Evolutionary conservation across 2,888 invertebrate species (phyloP), one percentile per base, ranked within the genome.

Genomic region (Pherbina coryleti): DNA sequence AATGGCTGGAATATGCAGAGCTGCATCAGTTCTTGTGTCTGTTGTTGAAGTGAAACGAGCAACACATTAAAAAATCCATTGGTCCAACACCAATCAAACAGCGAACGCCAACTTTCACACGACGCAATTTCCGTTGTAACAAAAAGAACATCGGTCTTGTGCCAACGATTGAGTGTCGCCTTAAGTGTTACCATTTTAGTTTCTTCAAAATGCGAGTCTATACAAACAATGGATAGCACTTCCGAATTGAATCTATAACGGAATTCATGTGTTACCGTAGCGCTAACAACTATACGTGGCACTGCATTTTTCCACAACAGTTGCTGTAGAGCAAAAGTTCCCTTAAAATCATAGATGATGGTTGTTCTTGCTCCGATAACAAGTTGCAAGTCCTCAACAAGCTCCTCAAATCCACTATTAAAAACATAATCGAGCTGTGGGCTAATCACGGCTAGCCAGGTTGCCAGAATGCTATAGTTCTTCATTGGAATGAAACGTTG

Each of bases 31-130:
- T n/a, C 11, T 8, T 31, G 34, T 22, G 11, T 70, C 9, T 44
- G 31, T 44, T 57, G 72, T 4, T 62, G 19, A 0, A 25, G 17
- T 28, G 28, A 67, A 37, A 49, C 44, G 5, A 72, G 22, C 53
- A 78, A 19, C 14, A 78, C 60, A 14, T 75, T 69, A n/a, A 22
- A 70, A 37, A 73, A 78, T 49, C 78, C 76, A 5, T 73, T 69
- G 9, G 57, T 14, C 76, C 78, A 76, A 37, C 67, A 60, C 51
- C 51, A 55, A 34, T 53, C 25, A 60, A 80, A 72, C 5, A 80
- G 75, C 4, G 64, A 62, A 9, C 28, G 28, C 71, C 72, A 72
- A 5, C 37, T 7, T 22, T 31, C 25, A 11, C 19, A 11, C 3
- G 14, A 7, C 31, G 2, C 31, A 19, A 44, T 34, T 0, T 37